Evolutionary conservation across 2,113 vertebrate species (phyloP).

Genomic region (Marmota flaviventris): DNA sequence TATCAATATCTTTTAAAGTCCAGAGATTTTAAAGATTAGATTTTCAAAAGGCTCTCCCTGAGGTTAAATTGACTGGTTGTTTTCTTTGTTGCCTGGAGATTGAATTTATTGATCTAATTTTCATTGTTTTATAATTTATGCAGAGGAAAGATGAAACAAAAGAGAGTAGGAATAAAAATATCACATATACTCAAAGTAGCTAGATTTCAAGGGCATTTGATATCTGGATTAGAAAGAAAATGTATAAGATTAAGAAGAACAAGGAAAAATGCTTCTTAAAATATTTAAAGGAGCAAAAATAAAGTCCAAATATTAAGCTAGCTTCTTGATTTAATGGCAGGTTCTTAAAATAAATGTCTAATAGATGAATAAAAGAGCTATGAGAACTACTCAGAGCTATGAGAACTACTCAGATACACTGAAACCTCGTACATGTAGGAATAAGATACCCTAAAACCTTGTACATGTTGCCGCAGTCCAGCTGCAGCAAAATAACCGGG

Average conservation of each 20-base stretch:
- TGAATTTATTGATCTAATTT: conserved; percentile 53
- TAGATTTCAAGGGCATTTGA: conserved; percentile 14
- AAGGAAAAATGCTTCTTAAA: neutral
- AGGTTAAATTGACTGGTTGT: neutral
- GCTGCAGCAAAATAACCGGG: no score
- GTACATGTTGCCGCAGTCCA: no score
- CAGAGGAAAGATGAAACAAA: neutral
- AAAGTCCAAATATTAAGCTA: conserved; percentile 1
- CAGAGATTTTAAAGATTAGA: neutral
- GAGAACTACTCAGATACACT: no score
- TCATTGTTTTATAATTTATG: conserved; percentile 45
- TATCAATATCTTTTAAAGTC: neutral
- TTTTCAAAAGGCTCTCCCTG: conserved; percentile 47
- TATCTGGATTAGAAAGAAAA: neutral
- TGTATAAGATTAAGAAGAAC: neutral
- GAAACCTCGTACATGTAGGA: neutral
- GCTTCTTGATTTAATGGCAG: neutral
- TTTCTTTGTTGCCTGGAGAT: conserved; percentile 47
- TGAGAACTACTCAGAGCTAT: neutral
- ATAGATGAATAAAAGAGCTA: neutral
- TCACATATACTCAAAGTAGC: neutral
- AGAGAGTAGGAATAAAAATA: neutral
- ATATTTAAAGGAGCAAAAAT: conserved; percentile 1
- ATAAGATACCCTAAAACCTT: neutral
- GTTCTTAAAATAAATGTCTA: neutral